Base-by-base conservation (phyloP, 2,888 invertebrate genomes). In the Polyommatus iphigenia region DNA sequence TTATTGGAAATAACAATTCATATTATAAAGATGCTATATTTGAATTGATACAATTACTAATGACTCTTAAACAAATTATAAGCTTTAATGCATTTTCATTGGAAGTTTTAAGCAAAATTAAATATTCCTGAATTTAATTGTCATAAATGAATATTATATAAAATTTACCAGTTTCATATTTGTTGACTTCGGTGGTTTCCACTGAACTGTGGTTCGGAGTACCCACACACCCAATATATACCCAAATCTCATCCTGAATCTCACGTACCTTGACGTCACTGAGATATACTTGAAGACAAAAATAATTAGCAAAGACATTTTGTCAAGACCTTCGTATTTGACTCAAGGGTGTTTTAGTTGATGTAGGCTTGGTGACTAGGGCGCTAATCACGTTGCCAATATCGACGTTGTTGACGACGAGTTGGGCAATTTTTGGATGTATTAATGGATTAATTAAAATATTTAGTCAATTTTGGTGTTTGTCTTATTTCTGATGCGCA, bases 321-420 rank as follows among this genome's bases (percentile, higher is more conserved):
- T 50, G 54, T 75, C 13, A 24, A 41, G 73, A 72, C 92, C 92
- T 72, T 72, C 36, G 72, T 72, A 72, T 41, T 41, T 41, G 72
- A 29, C 91, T 91, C 77, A 41, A 73, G 73, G 73, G 73, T 73
- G 73, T 24, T 46, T 10, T 73, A 73, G 24, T 73, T 46, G 73
- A 20, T 41, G 7, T 10, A 18, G 73, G 20, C 73, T 13, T 46
- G 20, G 20, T 73, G 41, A 41, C 8, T 72, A 72, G 41, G 72
- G 73, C 5, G 24, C 20, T 41, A 24, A 73, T 46, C 8, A 36
- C 71, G 46, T 20, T 72, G 8, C 3, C 62, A 20, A 59, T 29
- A 67, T 24, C 24, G 13, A 3, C 29, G 62, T 67, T 8, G n/a
- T n/a, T n/a, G n/a, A n/a, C n/a, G n/a, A n/a, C n/a, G n/a, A 5